Base-by-base conservation (phyloP, 2,797 vertebrate species). In the Sandelia bainsii region DNA sequence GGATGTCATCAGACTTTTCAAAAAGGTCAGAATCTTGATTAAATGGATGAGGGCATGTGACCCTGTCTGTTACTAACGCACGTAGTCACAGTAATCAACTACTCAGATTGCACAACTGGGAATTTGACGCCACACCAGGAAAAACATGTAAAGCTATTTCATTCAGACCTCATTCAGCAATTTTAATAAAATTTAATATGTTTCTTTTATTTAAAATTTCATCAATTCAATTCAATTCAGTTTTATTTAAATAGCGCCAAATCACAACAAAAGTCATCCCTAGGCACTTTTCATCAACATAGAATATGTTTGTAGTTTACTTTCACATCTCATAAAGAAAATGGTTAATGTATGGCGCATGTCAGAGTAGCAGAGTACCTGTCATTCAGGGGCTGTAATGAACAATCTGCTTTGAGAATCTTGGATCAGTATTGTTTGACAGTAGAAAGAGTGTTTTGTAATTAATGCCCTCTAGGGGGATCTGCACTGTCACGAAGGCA, bases 1-100 rank as follows among this genome's bases (percentile, higher is more conserved):
- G 86, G 98, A 99, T 87, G 97, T 99, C 93, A 97, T 99, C 93
- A 94, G 98, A 85, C 97, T 99, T 85, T 99, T 99, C 77, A 99
- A 99, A 93, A 99, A 99, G 98, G 98, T 99, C 91, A 91, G 89
- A 78, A 62, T 45, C 17, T 8, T 81, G 80, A 83, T 85, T 54
- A 77, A 77, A 64, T 40, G 75, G 62, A 78, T 44, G 67, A 62
- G 77, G 49, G 37, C 76, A 54, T 4, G 66, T 11, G 54, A 67
- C 66, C 25, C 62, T 42, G 67, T 72, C 62, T 23, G 22, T 75
- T 46, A 77, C 51, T 60, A 72, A 72, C 39, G 20, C 61, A 58
- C 75, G 64, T 46, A 58, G 67, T 65, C 73, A 53, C 65, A 67
- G 27, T 53, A 56, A 51, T 60, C 13, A 22, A 75, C 16, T 16